These are phyloP conservation scores for Agapetus fuscipes DNA, from an alignment of 2,888 invertebrate species.

Conservation along the genomic window DNA sequence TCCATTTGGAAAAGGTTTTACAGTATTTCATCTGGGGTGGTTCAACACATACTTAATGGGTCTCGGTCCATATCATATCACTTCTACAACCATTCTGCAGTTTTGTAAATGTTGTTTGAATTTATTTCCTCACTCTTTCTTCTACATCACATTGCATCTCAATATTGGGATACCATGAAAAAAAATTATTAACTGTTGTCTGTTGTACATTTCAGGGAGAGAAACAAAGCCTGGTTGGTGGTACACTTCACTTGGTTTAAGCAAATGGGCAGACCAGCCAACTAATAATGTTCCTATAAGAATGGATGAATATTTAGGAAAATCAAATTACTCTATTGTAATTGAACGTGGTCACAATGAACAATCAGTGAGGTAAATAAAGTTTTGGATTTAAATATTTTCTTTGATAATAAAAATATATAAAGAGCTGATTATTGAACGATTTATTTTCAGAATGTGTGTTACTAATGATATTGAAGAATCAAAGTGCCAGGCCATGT, in stretches of 20 bases:
- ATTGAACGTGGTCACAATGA: slow-evolving; percentile 65
- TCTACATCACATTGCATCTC: too few species aligned
- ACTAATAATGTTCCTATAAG: slow-evolving; percentile 52
- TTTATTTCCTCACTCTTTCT: too few species aligned
- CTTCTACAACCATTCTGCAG: too few species aligned
- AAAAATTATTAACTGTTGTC: background rate
- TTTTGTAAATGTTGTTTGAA: too few species aligned
- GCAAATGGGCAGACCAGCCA: slow-evolving; percentile 30
- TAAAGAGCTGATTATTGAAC: too few species aligned
- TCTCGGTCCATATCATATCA: too few species aligned
- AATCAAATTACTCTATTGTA: slow-evolving; percentile 59
- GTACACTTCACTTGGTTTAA: slow-evolving; percentile 42
- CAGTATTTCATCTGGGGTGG: too few species aligned
- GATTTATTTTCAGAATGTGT: slow-evolving; percentile 47
- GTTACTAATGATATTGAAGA: slow-evolving; percentile 55
- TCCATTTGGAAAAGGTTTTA: too few species aligned
- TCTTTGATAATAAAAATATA: too few species aligned
- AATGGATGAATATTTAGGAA: slow-evolving; percentile 50
- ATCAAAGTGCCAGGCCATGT: slow-evolving; percentile 64
- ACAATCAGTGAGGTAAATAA: slow-evolving; percentile 41
- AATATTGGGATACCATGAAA: background rate
- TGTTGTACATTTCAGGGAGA: background rate
- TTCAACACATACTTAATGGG: too few species aligned
- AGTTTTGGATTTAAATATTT: background rate
- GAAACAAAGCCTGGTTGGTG: slow-evolving; percentile 31